phyloP scores from a whole-genome alignment of 2,888 invertebrate genomes.

The Cetonia aurata region DNA sequence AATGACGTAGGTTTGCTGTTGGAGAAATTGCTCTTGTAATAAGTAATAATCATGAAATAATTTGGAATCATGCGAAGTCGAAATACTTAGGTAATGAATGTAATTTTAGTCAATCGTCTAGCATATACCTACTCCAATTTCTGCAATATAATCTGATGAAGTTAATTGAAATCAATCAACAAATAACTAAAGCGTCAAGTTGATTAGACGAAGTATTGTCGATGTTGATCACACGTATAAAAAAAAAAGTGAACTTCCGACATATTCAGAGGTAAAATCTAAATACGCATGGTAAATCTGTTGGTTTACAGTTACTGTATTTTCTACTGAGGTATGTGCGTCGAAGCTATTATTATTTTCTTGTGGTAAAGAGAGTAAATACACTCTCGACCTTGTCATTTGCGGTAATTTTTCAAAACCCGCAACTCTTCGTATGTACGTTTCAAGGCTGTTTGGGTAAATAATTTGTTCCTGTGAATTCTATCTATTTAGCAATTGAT shows the following conservation, averaged over 20 bases:
- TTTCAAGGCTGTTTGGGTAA: slow-evolving; percentile 26
- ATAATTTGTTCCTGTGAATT: slow-evolving; percentile 22
- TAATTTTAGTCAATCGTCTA: neutral
- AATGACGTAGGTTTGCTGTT: no score
- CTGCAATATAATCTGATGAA: neutral
- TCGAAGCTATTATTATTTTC: slow-evolving; percentile 27
- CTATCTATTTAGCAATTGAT: slow-evolving; percentile 11
- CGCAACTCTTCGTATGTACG: neutral
- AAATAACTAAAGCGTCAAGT: slow-evolving; percentile 1
- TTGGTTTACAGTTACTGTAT: slow-evolving; percentile 23
- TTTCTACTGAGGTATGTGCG: slow-evolving; percentile 24
- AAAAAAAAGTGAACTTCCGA: slow-evolving; percentile 24
- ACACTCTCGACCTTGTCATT: slow-evolving; percentile 33
- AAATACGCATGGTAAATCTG: neutral
- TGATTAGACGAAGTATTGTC: neutral
- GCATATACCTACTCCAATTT: neutral
- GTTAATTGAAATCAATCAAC: neutral
- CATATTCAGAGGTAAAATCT: slow-evolving; percentile 15
- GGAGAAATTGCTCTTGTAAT: no score
- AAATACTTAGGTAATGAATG: no score
- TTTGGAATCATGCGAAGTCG: no score
- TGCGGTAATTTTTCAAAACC: slow-evolving; percentile 32
- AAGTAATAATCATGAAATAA: no score
- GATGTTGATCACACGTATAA: neutral
- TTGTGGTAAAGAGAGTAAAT: slow-evolving; percentile 27